phyloP scores from a whole-genome alignment of 2,797 vertebrate species.

The Lagocephalus sceleratus region DNA sequence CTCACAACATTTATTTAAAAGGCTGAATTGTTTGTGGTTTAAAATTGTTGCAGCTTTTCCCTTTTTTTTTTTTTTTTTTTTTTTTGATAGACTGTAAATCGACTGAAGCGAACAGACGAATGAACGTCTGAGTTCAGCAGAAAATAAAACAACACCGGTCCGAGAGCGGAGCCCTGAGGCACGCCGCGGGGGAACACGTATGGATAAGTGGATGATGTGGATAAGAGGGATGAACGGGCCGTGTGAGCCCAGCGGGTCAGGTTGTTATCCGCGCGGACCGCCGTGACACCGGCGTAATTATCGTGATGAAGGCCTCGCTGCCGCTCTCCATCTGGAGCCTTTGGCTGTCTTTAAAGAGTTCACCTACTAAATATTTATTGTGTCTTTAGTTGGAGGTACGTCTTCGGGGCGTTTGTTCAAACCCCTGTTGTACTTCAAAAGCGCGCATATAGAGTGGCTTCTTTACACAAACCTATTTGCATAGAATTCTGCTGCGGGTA shows the following conservation, averaged over 20 bases:
- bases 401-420: constrained; percentile 31
- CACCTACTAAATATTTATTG: constrained; percentile 26
- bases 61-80: neutral
- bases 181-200: too few relatives aligned
- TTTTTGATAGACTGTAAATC: too few relatives aligned
- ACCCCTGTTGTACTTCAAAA: constrained; percentile 34
- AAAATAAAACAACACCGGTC: too few relatives aligned
- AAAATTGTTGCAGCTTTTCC: neutral
- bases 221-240: too few relatives aligned
- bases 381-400: constrained; percentile 25
- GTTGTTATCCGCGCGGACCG: neutral
- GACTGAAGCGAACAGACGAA: constrained; percentile 1
- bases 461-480: constrained; percentile 40
- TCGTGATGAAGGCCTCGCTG: neutral
- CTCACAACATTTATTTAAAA: neutral
- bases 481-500: neutral
- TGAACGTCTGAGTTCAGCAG: constrained; percentile 9
- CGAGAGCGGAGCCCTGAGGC: too few relatives aligned
- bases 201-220: too few relatives aligned
- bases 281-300: too few relatives aligned
- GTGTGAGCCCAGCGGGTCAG: too few relatives aligned
- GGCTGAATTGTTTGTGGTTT: neutral
- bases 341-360: constrained; percentile 24
- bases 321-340: constrained; percentile 24
- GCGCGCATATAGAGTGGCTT: constrained; percentile 7